Evolutionary conservation across 2,888 invertebrate species (phyloP), one percentile per base, ranked within the genome.

Genomic region (Neoaliturus tenellus): DNA sequence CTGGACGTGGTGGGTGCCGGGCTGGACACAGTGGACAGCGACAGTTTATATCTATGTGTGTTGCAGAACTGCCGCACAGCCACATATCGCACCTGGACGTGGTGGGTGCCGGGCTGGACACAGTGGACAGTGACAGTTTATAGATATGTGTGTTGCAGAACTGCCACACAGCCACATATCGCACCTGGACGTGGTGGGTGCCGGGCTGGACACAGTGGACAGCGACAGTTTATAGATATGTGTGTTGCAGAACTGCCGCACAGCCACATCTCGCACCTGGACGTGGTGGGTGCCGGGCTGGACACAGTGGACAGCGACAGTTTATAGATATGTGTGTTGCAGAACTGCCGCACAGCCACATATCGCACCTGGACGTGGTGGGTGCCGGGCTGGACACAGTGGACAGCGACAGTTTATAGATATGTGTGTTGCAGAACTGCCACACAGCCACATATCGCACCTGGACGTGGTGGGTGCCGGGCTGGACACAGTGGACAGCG

Each of bases 1-100:
- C 92, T 97, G 91, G 97, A 97, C 91, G 95, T 97, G 89, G 95
- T 95, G 87, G 95, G 95, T 90, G 95, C 96, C 85, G 95, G 95
- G 89, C 92, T 96, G 89, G 95, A 96, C 91, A 93, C 95, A 87
- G 92, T 97, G 88, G 95, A 97, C 88, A 95, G 96, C 89, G 96
- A 96, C 90, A 95, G 95, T 85, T 92, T 96, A n/a, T n/a, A n/a
- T n/a, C n/a, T n/a, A n/a, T n/a, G n/a, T n/a, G n/a, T 83, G 44
- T 93, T 93, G 80, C 93, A 97, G 97, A 95, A 91, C 94, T 96
- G 90, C 95, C 96, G 83, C 94, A 94, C 89, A 95, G 94, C 91
- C 95, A 94, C 88, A 93, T 97, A 88, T 94, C 95, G 86, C 96
- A 96, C 89, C 92, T 97, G 91, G 97, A 97, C 91, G 95, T 97